Evolutionary conservation across 2,888 invertebrate genomes (phyloP).

Genomic region (Villa cingulata): DNA sequence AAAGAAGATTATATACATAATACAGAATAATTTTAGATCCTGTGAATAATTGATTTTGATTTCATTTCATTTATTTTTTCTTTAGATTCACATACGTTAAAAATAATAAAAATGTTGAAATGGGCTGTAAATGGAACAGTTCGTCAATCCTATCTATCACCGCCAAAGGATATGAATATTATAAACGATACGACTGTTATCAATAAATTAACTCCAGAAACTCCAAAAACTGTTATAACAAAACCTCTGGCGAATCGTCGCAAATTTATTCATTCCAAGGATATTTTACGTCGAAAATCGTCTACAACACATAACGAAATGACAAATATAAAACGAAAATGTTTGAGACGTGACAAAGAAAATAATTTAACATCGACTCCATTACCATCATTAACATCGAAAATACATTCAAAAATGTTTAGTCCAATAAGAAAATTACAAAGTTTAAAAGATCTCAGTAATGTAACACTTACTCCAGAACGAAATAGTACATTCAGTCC

Average conservation of each 20-base stretch:
- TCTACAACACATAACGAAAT: slow-evolving; percentile 6
- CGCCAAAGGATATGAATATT: slow-evolving; percentile 8
- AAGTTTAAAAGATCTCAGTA: slow-evolving; percentile 26
- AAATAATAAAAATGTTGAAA: slow-evolving; percentile 26
- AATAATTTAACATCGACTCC: slow-evolving; percentile 27
- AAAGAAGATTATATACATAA: too few relatives aligned
- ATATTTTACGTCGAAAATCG: slow-evolving; percentile 19
- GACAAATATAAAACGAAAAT: slow-evolving; percentile 8
- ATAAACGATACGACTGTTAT: not conserved
- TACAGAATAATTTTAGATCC: too few relatives aligned
- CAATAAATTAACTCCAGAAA: not conserved
- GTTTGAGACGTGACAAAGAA: slow-evolving; percentile 21
- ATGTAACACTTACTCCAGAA: slow-evolving; percentile 19
- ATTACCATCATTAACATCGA: slow-evolving; percentile 6
- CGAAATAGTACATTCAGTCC: slow-evolving; percentile 12
- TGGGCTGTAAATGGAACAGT: slow-evolving; percentile 29
- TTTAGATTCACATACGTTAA: not conserved
- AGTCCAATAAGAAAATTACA: slow-evolving; percentile 15
- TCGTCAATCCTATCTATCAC: slow-evolving; percentile 24
- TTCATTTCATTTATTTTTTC: not conserved
- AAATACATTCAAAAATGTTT: not conserved
- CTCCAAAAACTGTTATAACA: too few relatives aligned
- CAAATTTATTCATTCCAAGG: slow-evolving; percentile 11
- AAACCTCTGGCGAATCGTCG: not conserved
- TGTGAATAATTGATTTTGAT: not conserved